Percentiles rank a stretch among this genome's conserved stretches.
These are phyloP conservation scores for Leptosomus discolor DNA, from an alignment of 2,113 vertebrate species.

Conservation along the genomic window DNA sequence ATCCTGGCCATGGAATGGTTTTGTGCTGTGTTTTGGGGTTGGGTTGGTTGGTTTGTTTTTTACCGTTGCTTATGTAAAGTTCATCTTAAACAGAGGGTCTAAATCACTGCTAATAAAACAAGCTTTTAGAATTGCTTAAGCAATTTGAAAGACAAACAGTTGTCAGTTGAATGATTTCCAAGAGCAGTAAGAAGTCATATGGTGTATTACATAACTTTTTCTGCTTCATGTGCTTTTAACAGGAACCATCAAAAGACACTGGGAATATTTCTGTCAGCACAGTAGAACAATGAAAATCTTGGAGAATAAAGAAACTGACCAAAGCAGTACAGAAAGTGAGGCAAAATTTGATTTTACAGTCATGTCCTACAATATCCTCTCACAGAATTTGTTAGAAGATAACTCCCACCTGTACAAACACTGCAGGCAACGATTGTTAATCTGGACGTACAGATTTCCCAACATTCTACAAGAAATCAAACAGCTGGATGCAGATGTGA, in stretches of 20 bases:
- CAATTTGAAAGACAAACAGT: neutral
- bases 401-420: conserved; percentile 90
- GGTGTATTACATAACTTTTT: neutral
- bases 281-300: conserved; percentile 41
- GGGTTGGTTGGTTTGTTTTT: neutral
- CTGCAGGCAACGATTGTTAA: conserved; percentile 78
- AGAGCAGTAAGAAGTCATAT: neutral
- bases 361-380: conserved; percentile 96
- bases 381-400: conserved; percentile 88
- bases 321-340: conserved; percentile 34
- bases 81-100: neutral
- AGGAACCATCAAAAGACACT: conserved; percentile 80
- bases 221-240: conserved; percentile 50
- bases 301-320: conserved; percentile 27
- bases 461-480: conserved; percentile 89
- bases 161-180: neutral
- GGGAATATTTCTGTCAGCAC: conserved; percentile 79
- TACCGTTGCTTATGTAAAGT: neutral
- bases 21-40: neutral
- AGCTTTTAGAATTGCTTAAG: neutral
- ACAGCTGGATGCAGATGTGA: conserved; percentile 88
- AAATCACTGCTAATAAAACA: neutral
- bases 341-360: conserved; percentile 88
- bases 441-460: conserved; percentile 85
- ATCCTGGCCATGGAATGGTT: neutral